Evolutionary conservation across 2,113 vertebrate species (phyloP).

Genomic region (Dicerorhinus sumatrensis): DNA sequence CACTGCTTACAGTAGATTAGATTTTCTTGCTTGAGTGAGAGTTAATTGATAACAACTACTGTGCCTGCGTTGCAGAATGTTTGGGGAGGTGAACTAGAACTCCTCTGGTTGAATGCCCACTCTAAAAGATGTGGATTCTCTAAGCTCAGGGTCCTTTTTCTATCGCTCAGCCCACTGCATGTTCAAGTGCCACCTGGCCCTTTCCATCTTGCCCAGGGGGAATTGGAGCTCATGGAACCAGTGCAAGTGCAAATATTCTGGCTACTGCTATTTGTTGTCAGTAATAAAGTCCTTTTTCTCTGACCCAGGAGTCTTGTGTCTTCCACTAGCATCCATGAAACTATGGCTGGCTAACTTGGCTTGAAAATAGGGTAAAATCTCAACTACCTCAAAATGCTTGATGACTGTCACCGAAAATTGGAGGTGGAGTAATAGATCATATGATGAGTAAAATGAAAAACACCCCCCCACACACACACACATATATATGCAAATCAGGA

Average conservation of each 20-base stretch:
- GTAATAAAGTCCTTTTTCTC: neutral
- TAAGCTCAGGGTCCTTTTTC: neutral
- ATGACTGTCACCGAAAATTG: neutral
- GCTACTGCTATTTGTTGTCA: neutral
- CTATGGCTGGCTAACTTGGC: neutral
- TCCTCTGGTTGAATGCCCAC: neutral
- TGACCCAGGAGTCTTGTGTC: neutral
- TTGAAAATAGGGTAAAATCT: slow-evolving; percentile 27
- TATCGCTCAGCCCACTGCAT: neutral
- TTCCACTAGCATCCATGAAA: neutral
- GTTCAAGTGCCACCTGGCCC: neutral
- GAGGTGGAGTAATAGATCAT: neutral
- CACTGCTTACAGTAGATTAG: neutral
- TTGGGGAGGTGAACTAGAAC: neutral
- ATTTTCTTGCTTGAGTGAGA: neutral
- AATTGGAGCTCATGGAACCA: neutral
- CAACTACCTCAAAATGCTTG: neutral
- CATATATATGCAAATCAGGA: neutral
- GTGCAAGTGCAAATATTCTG: neutral
- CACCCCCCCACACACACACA: neutral
- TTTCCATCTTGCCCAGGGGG: neutral
- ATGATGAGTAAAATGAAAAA: neutral
- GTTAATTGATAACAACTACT: neutral
- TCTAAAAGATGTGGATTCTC: neutral
- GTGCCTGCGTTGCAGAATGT: neutral